Evolutionary conservation across 2,888 invertebrate genomes (phyloP).

Genomic region (Lissonota sp.): DNA sequence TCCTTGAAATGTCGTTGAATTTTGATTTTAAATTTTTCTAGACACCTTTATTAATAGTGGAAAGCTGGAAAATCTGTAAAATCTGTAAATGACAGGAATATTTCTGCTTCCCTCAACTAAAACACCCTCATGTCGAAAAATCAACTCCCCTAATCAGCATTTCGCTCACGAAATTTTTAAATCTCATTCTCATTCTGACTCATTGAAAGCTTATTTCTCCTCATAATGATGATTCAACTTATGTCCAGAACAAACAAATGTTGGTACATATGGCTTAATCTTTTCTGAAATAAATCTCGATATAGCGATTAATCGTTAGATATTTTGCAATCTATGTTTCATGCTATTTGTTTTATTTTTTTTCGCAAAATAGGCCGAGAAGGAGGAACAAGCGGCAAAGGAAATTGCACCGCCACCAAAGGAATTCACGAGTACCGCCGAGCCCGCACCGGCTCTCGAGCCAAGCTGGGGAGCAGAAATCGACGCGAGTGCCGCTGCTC

Average conservation of each 20-base stretch:
- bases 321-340: background rate
- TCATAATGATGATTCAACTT: constrained; percentile 70
- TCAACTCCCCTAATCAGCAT: no score
- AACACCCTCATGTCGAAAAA: no score
- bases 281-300: constrained; percentile 71
- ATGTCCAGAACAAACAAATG: constrained; percentile 71
- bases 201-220: background rate
- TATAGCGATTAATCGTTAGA: background rate
- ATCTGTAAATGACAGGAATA: no score
- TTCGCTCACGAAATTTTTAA: no score
- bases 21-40: no score
- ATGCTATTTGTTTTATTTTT: background rate
- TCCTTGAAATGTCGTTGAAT: no score
- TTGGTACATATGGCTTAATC: constrained; percentile 78
- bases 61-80: no score
- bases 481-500: constrained; percentile 80
- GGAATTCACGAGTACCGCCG: constrained; percentile 82
- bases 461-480: constrained; percentile 87
- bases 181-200: no score
- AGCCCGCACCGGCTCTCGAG: constrained; percentile 80
- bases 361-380: constrained; percentile 88
- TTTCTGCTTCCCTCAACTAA: no score
- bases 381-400: constrained; percentile 96
- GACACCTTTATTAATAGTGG: no score
- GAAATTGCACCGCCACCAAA: constrained; percentile 87